Evolutionary conservation across 2,113 vertebrate species (phyloP).

Genomic region (Mystacornis crossleyi): DNA sequence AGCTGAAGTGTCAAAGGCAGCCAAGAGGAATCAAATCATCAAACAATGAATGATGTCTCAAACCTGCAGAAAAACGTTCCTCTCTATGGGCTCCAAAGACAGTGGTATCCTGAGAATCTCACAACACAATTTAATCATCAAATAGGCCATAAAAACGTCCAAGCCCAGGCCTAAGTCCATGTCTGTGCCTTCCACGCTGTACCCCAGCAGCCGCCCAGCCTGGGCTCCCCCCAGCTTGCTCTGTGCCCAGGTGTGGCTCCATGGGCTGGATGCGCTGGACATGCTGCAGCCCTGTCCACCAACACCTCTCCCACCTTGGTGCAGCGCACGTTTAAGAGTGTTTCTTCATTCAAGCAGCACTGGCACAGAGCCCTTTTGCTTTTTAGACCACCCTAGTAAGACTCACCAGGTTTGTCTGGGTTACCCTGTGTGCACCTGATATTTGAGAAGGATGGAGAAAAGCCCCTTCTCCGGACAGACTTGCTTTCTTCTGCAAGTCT

Average conservation of each 20-base stretch:
- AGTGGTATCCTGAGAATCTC: not conserved
- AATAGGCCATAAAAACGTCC: not conserved
- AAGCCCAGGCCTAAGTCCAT: too few species aligned
- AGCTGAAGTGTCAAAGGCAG: not conserved
- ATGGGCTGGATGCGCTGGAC: rapidly evolving
- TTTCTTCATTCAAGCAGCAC: not conserved
- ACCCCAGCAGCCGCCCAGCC: not conserved
- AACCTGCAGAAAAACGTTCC: not conserved
- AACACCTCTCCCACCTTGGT: not conserved
- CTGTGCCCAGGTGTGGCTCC: too few species aligned
- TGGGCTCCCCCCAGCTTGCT: not conserved
- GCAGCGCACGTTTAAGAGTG: not conserved
- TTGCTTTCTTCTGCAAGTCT: not conserved
- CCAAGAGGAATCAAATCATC: not conserved
- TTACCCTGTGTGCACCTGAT: not conserved
- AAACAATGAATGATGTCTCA: not conserved
- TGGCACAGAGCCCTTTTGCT: not conserved
- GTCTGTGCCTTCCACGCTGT: not conserved
- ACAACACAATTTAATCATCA: not conserved
- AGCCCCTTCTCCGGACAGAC: not conserved
- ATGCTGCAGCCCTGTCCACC: not conserved
- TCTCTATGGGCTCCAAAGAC: not conserved
- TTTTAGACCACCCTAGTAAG: not conserved
- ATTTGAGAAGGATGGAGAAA: not conserved
- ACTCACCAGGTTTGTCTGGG: not conserved